phyloP scores from a whole-genome alignment of 2,113 vertebrate genomes.

The Festucalex cinctus region DNA sequence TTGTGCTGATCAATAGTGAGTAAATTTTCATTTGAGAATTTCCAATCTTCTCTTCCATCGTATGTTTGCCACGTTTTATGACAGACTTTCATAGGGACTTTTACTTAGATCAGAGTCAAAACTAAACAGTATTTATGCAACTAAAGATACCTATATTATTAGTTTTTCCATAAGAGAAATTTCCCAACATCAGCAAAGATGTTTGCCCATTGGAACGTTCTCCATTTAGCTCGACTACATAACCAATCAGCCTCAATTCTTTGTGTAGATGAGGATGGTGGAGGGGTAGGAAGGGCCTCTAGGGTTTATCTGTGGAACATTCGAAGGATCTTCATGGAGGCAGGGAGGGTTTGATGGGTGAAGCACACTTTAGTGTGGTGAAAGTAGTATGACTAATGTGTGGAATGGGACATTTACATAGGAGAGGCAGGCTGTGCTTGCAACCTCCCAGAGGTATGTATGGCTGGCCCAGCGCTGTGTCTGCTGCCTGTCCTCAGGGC shows the following conservation, averaged over 20 bases:
- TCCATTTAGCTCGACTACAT: constrained; percentile 59
- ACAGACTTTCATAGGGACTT: constrained; percentile 2
- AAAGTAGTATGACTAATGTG: constrained; percentile 73
- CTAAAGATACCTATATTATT: constrained; percentile 36
- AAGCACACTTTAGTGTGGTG: constrained; percentile 65
- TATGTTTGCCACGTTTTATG: constrained; percentile 19
- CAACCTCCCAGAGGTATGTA: constrained; percentile 70
- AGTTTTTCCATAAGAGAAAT: constrained; percentile 40
- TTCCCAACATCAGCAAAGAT: constrained; percentile 57
- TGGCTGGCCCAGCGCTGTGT: constrained; percentile 56
- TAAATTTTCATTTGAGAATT: constrained; percentile 27
- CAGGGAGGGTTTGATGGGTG: constrained; percentile 66
- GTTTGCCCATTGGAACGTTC: constrained; percentile 49
- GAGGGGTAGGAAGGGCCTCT: constrained; percentile 52
- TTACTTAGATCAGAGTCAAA: constrained; percentile 5
- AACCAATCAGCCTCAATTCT: constrained; percentile 61
- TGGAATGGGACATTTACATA: constrained; percentile 75
- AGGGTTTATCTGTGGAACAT: constrained; percentile 69
- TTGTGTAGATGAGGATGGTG: constrained; percentile 44
- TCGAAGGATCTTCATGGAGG: constrained; percentile 64
- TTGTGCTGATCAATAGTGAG: constrained; percentile 23
- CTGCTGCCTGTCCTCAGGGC: constrained; percentile 70
- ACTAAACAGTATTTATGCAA: constrained; percentile 9
- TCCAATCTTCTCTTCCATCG: constrained; percentile 19
- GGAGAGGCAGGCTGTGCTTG: constrained; percentile 61